Evolutionary conservation across 1,140 invertebrate genomes (phyloP).

Genomic region (Physella acuta): DNA sequence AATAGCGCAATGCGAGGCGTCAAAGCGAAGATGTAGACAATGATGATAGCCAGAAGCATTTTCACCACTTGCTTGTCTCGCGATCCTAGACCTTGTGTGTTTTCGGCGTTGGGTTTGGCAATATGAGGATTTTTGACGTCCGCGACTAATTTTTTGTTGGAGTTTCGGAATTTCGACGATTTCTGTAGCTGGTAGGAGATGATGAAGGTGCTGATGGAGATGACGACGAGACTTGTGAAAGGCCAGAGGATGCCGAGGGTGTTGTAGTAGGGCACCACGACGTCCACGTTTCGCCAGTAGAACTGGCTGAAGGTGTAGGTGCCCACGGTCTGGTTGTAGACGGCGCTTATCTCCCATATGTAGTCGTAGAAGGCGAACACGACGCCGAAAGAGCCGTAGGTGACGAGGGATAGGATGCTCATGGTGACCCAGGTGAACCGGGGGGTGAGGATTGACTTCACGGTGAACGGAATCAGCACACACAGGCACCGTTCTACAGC

Average conservation of each 20-base stretch:
- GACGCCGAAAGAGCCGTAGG: not conserved
- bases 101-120: not conserved
- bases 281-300: not conserved
- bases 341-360: not conserved
- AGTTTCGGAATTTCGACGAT: constrained; percentile 1
- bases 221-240: not conserved
- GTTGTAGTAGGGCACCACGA: constrained; percentile 3
- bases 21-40: constrained; percentile 7
- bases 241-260: not conserved
- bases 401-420: not conserved
- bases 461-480: constrained; percentile 10
- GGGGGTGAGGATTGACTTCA: constrained; percentile 9
- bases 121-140: not conserved
- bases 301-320: not conserved
- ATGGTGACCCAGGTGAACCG: not conserved
- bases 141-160: not conserved
- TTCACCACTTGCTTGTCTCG: constrained; percentile 14
- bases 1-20: not conserved
- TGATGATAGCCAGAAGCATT: constrained; percentile 7
- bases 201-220: not conserved
- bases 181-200: not conserved
- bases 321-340: not conserved
- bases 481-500: constrained; percentile 15
- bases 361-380: constrained; percentile 6
- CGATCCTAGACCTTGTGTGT: not conserved